Percentiles rank a stretch among this genome's conserved stretches.
Evolutionary conservation across 1,140 invertebrate genomes (phyloP).

Genomic region (Lamellibrachia luymesi): DNA sequence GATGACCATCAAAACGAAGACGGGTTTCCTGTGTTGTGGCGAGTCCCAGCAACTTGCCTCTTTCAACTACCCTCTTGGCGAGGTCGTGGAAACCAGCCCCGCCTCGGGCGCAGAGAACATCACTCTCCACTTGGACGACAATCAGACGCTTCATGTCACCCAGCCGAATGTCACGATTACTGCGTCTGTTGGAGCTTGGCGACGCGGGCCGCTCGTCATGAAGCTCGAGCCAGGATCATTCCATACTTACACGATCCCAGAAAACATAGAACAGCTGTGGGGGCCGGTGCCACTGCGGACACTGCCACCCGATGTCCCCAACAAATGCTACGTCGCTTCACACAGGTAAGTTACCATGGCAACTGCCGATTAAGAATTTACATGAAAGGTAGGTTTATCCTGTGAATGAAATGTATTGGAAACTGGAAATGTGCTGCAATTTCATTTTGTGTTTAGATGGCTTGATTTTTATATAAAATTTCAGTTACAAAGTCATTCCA

Average conservation of each 20-base stretch:
- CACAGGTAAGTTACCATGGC: constrained; percentile 37
- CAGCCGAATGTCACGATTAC: constrained; percentile 20
- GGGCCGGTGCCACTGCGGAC: constrained; percentile 46
- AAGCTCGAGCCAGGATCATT: constrained; percentile 28
- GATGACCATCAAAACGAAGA: constrained; percentile 28
- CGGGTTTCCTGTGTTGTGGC: constrained; percentile 27
- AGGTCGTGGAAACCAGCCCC: constrained; percentile 25
- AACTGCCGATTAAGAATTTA: neutral
- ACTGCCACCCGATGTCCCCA: constrained; percentile 40
- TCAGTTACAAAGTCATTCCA: too few species aligned
- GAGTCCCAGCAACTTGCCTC: constrained; percentile 11
- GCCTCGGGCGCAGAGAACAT: neutral
- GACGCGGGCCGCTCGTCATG: constrained; percentile 21
- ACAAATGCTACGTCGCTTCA: constrained; percentile 49
- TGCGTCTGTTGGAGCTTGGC: constrained; percentile 3
- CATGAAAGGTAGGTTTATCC: neutral
- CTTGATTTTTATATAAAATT: too few species aligned
- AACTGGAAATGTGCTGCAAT: too few species aligned
- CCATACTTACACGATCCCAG: constrained; percentile 48
- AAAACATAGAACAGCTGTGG: constrained; percentile 48
- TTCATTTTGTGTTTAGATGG: too few species aligned
- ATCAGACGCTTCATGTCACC: neutral
- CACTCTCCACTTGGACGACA: neutral
- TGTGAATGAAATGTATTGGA: neutral
- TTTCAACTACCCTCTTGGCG: constrained; percentile 24